Evolutionary conservation across 1,140 invertebrate species (phyloP).

Genomic region (Drosophila kanapiae): DNA sequence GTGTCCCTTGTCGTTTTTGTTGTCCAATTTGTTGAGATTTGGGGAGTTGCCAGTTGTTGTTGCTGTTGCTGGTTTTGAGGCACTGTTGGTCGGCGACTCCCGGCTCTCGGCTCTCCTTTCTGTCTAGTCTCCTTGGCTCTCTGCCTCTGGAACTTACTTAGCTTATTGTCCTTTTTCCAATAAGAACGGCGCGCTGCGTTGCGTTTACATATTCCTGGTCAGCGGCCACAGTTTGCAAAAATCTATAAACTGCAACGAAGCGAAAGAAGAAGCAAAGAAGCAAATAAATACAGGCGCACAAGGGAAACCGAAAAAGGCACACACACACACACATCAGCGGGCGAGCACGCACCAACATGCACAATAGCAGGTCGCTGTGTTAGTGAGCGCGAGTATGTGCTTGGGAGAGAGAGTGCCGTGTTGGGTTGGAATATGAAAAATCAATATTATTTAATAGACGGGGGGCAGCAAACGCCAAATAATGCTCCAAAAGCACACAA

Average conservation of each 20-base stretch:
- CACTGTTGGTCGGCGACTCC: conserved; percentile 71
- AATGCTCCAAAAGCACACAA: conserved; percentile 56
- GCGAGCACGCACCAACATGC: conserved; percentile 48
- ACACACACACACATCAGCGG: conserved; percentile 16
- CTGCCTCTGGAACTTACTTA: conserved; percentile 10
- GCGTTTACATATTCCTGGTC: conserved; percentile 83
- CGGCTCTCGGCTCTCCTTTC: conserved; percentile 14
- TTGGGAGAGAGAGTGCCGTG: conserved; percentile 42
- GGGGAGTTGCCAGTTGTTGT: conserved; percentile 46
- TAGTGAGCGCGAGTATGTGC: conserved; percentile 47
- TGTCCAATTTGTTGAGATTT: conserved; percentile 5
- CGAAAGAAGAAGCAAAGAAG: conserved; percentile 50
- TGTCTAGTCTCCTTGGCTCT: conserved; percentile 25
- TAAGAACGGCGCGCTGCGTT: conserved; percentile 68
- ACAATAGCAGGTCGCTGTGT: conserved; percentile 35
- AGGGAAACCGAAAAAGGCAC: conserved; percentile 66
- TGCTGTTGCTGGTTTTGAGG: conserved; percentile 50
- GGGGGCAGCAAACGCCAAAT: conserved; percentile 60
- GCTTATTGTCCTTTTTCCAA: conserved; percentile 61
- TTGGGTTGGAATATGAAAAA: conserved; percentile 77
- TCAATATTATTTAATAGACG: conserved; percentile 82
- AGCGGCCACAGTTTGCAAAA: conserved; percentile 79
- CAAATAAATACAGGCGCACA: conserved; percentile 71
- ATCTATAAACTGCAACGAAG: conserved; percentile 85
- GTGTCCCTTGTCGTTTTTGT: conserved; percentile 20